A percentile compares a stretch with the other conserved stretches of the same genome.
Evolutionary conservation across 2,888 invertebrate species (phyloP).

Genomic region (Bembecia ichneumoniformis): DNA sequence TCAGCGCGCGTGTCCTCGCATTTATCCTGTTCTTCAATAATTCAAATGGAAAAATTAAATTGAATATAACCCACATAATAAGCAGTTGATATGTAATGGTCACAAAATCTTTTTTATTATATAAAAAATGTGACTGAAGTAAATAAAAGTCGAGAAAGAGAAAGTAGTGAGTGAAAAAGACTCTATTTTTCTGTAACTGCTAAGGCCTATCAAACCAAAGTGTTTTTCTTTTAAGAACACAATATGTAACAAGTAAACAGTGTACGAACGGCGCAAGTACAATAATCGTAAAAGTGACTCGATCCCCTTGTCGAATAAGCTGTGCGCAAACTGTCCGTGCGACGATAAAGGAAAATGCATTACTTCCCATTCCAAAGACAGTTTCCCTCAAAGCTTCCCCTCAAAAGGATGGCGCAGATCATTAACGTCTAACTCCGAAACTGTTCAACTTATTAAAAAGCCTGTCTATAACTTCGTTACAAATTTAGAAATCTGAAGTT

Average conservation of each 20-base stretch:
- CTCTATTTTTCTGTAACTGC: too few relatives aligned
- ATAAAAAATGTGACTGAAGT: too few relatives aligned
- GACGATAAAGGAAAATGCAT: constrained; percentile 70
- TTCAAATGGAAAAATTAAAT: too few relatives aligned
- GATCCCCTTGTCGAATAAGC: constrained; percentile 51
- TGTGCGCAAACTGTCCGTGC: constrained; percentile 60
- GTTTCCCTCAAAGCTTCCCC: constrained; percentile 56
- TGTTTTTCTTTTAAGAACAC: constrained; percentile 41
- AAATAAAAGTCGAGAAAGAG: too few relatives aligned
- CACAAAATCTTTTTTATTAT: too few relatives aligned
- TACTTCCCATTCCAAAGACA: constrained; percentile 55
- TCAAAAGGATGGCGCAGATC: constrained; percentile 57
- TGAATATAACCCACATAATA: too few relatives aligned
- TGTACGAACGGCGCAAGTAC: constrained; percentile 37
- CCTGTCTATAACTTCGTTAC: constrained; percentile 47
- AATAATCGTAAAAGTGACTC: constrained; percentile 62
- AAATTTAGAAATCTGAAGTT: too few relatives aligned
- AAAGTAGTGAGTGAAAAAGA: too few relatives aligned
- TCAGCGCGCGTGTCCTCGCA: too few relatives aligned
- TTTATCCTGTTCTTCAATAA: too few relatives aligned
- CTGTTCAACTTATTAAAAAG: constrained; percentile 46
- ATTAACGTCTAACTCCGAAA: constrained; percentile 49
- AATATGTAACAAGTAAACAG: constrained; percentile 20
- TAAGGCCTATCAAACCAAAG: constrained; percentile 6
- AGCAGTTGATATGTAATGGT: too few relatives aligned